Conservation (phyloP, 2,113 vertebrate species). For the Porphyrio hochstetteri region DNA sequence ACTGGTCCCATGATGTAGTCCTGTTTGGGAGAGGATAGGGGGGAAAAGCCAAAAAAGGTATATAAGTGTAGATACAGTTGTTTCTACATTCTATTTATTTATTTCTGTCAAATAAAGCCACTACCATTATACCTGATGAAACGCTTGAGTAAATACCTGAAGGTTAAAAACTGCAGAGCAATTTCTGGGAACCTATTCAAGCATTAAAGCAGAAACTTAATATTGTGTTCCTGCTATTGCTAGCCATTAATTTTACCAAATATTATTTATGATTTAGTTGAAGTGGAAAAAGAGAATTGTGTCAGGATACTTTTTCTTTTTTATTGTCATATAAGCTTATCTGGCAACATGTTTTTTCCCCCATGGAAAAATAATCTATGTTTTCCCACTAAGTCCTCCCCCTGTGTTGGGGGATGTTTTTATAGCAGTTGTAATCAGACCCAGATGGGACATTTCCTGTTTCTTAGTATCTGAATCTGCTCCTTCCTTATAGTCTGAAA, state of each 20-base stretch:
- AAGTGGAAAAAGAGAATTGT: neutral
- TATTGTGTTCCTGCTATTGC: neutral
- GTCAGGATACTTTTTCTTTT: neutral
- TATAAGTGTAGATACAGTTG: neutral
- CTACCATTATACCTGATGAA: neutral
- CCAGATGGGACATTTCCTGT: slow-evolving; percentile 11
- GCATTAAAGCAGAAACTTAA: neutral
- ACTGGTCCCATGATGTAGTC: neutral
- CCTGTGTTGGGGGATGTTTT: neutral
- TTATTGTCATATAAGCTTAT: neutral
- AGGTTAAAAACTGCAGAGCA: neutral
- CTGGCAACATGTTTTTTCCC: neutral
- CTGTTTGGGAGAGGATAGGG: neutral
- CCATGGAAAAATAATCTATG: neutral
- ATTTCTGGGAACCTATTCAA: neutral
- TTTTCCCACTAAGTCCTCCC: neutral
- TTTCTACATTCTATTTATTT: neutral
- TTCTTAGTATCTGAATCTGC: neutral
- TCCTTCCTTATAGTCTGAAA: neutral
- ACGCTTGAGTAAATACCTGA: neutral
- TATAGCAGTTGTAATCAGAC: neutral
- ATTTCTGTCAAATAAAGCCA: neutral
- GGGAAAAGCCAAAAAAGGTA: neutral
- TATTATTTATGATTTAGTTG: neutral
- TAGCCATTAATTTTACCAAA: neutral